A percentile compares a stretch with the other conserved stretches of the same genome.
Conservation (phyloP, 2,888 invertebrate species). For the Epistrophe eligans region DNA sequence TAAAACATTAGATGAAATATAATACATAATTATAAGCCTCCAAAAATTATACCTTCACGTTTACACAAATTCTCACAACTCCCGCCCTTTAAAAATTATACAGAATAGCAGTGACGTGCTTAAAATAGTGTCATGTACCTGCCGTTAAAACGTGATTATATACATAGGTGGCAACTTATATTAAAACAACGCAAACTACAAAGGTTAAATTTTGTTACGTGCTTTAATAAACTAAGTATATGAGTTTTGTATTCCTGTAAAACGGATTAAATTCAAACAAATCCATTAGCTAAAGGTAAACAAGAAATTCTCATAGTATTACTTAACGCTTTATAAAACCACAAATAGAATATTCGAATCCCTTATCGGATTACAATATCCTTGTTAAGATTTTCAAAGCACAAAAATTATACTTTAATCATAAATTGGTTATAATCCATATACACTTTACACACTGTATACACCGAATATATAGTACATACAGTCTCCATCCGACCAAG, state of each 20-base stretch:
- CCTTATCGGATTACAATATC: constrained; percentile 21
- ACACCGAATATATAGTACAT: not conserved
- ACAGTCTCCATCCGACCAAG: constrained; percentile 1
- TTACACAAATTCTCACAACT: too few species aligned
- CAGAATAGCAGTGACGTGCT: too few species aligned
- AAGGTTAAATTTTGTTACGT: constrained; percentile 3
- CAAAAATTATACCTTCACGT: too few species aligned
- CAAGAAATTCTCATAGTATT: not conserved
- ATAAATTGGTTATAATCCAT: constrained; percentile 26
- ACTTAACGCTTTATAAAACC: not conserved
- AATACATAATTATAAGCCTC: too few species aligned
- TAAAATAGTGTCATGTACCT: not conserved
- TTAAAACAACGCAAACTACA: not conserved
- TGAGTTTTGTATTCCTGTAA: not conserved
- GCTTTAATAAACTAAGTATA: not conserved
- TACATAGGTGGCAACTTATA: not conserved
- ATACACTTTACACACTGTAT: not conserved
- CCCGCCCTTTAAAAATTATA: too few species aligned
- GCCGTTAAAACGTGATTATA: not conserved
- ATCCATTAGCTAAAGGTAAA: constrained; percentile 13
- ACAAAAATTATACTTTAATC: constrained; percentile 39
- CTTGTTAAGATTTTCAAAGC: constrained; percentile 21
- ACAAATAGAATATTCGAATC: constrained; percentile 10
- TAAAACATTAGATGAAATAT: too few species aligned
- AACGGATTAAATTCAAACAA: constrained; percentile 17